Base-by-base conservation (phyloP, 2,888 invertebrate genomes). In the Limnephilus marmoratus region DNA sequence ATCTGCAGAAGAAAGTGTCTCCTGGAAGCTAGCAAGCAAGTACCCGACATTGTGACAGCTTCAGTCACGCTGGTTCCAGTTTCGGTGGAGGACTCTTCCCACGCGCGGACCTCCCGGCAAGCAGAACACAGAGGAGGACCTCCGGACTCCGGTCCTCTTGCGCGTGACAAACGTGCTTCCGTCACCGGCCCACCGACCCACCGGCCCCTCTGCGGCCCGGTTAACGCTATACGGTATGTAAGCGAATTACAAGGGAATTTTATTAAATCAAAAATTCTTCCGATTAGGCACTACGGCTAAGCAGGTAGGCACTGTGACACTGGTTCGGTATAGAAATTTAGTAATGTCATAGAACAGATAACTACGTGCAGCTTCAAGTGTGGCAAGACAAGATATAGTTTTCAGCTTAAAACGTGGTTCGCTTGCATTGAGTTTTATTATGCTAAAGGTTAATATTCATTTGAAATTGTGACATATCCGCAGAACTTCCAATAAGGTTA, bases 31-130 rank as follows among this genome's bases (percentile, higher is more conserved):
- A 18, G 53, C 18, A 53, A 24, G n/a, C 68, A 68, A 68, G 68
- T 68, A 68, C 24, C n/a, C 11, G 68, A 34, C 83, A 83, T 83
- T 83, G 83, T 83, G 18, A 41, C 31, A 37, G 37, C 34, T 68
- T 24, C 68, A 34, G 83, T 34, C 37, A 83, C 37, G 37, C 83
- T 34, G 83, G 18, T 41, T 3, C 37, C 83, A 34, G 83, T 37
- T 34, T 83, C 83, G 83, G 37, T 83, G 83, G 83, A 24, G 37
- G 83, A 18, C 34, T 83, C 49, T 90, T 90, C 90, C 90, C 90
- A 90, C 90, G 90, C 82, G 49, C 34, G 83, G 90, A 90, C 90
- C 90, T 82, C 90, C 90, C 49, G 31, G 90, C 34, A 90, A 81
- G n/a, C 90, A 29, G 49, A 68, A n/a, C 68, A 68, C 68, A 45